These are phyloP conservation scores for Leucozona laternaria DNA, from an alignment of 2,888 invertebrate genomes.

Conservation along the genomic window DNA sequence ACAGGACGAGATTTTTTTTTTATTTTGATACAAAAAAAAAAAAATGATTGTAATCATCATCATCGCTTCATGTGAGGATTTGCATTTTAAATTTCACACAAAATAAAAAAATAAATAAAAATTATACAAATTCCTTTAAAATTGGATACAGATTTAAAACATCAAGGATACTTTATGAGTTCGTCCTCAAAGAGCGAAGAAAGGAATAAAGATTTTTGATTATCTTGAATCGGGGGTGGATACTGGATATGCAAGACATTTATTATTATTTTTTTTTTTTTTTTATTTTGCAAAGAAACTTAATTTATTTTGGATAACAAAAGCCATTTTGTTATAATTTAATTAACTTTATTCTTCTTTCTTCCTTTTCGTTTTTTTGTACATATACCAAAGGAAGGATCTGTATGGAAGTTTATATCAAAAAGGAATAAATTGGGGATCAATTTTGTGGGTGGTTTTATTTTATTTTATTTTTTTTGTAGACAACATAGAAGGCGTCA, in stretches of 20 bases:
- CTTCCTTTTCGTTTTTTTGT: not conserved
- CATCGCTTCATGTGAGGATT: constrained; percentile 44
- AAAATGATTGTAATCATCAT: constrained; percentile 54
- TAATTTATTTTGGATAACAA: constrained; percentile 27
- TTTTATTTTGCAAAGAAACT: too few species aligned
- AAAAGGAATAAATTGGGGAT: constrained; percentile 55
- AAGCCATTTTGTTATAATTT: constrained; percentile 67
- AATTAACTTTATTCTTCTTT: constrained; percentile 56
- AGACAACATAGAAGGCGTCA: not conserved
- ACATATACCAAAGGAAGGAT: not conserved
- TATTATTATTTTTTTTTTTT: not conserved
- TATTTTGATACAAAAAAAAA: constrained; percentile 12
- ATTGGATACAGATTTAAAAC: constrained; percentile 35
- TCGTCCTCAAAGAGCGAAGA: not conserved
- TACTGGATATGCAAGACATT: not conserved
- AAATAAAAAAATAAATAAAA: too few species aligned
- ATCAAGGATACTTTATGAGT: constrained; percentile 4
- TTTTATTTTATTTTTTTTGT: not conserved
- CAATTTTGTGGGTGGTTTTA: constrained; percentile 48
- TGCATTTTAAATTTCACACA: constrained; percentile 48
- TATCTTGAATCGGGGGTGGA: not conserved
- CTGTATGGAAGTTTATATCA: constrained; percentile 5
- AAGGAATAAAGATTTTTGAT: constrained; percentile 19
- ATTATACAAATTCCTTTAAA: constrained; percentile 34
- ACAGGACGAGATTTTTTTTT: not conserved